Base-by-base conservation (phyloP, 2,888 invertebrate genomes). In the Lamproptera curius region DNA sequence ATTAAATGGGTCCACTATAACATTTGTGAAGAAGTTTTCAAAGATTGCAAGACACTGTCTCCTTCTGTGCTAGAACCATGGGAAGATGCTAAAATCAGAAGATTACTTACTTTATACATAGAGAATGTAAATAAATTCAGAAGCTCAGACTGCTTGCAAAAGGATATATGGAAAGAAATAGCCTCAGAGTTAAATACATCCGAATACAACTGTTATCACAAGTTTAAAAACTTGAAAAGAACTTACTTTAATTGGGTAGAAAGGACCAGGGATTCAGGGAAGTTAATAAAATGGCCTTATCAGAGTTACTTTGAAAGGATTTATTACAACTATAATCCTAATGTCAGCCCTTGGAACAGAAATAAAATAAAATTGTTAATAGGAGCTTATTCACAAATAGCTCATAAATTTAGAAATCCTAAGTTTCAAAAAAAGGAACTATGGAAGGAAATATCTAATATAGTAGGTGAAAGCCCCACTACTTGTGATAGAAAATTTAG, bases 151-250 rank as follows among this genome's bases (percentile, higher is more conserved):
- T 75, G 66, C 49, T 56, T 76, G 15, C 81, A 83, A 48, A 85
- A 81, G 58, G 84, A 86, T 47, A 56, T 85, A n/a, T 87, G 87
- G 87, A 79, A 65, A 53, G 81, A 82, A 16, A 85, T 87, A 40
- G 84, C 84, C 8, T 37, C 55, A 2, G 67, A 72, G 38, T 50
- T 87, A 16, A 71, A 71, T 1, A 81, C 82, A 6, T 81, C 83
- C 1, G 77, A 80, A 39, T 81, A 80, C 40, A 84, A 76, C 52
- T 85, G 85, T 50, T 85, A 85, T 46, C 82, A 85, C 43, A 87
- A 86, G 49, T 87, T 82, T 39, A 85, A 82, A 55, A 83, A 83
- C 56, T 63, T 86, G 43, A 84, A 83, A 59, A 73, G 80, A 56
- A 76, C 82, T 5, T 86, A 86, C 51, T 71, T 78, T 15, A 82